These are phyloP conservation scores for Pedionomus torquatus DNA, from an alignment of 2,113 vertebrate genomes.

Conservation along the genomic window DNA sequence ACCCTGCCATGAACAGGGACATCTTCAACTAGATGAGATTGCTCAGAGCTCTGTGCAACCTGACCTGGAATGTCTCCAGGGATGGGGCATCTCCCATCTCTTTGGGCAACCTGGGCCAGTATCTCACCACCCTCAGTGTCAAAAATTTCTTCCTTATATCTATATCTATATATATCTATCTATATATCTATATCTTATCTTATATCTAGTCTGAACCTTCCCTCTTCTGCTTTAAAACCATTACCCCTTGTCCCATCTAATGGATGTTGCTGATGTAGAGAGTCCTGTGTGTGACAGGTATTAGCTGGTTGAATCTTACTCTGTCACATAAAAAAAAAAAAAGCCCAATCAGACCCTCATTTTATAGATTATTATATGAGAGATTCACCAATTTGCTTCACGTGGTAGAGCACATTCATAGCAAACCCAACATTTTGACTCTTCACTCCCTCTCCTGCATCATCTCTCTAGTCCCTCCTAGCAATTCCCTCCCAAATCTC, in stretches of 20 bases:
- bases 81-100: not conserved
- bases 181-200: too few relatives aligned
- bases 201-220: not conserved
- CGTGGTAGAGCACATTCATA: fast-evolving
- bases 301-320: not conserved
- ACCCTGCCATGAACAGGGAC: not conserved
- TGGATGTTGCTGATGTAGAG: not conserved
- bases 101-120: not conserved
- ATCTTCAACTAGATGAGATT: not conserved
- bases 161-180: too few relatives aligned
- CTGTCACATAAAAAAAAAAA: not conserved
- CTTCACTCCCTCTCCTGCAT: not conserved
- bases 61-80: not conserved
- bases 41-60: not conserved
- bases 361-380: not conserved
- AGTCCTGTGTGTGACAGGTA: not conserved
- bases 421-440: not conserved
- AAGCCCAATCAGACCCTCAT: not conserved
- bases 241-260: not conserved
- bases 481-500: too few relatives aligned
- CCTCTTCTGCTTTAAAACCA: not conserved
- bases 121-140: not conserved
- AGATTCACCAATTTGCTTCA: not conserved
- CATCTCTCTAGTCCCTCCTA: not conserved
- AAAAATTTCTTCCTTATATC: not conserved